Evolutionary conservation across 2,888 invertebrate genomes (phyloP), one percentile per base, ranked within the genome.

Genomic region (Petrolisthes cinctipes): DNA sequence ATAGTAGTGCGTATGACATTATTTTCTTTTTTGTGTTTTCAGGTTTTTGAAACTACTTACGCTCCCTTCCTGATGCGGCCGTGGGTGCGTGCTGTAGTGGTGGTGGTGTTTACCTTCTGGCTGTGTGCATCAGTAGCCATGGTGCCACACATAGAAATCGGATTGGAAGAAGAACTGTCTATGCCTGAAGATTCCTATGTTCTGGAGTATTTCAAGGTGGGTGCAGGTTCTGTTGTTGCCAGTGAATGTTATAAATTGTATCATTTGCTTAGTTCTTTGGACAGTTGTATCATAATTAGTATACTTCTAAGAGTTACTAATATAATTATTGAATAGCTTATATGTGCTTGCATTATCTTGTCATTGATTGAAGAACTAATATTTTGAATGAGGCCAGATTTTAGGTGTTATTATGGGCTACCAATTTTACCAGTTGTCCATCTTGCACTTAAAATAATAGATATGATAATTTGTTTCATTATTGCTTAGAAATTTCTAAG

Each of bases 171-270:
- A 93, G 97, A 98, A 92, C 94, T 99, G 0, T 97, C 99, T 0
- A 98, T 99, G 97, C 98, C 99, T 0, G 96, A 97, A 92, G 98
- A 99, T 93, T 99, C 99, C 91, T 99, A 97, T 93, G 97, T 99
- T 86, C 93, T 98, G 89, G 96, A 97, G 92, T 99, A 99, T 94
- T 99, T 99, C 94, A 92, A 95, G 92, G 95, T 95, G 92, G 92
- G 92, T 23, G 4, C 7, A 57, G 23, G 11, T 79, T 20, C 37
- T 79, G 17, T 9, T 20, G 20, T 17, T 53, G 56, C 20, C 37
- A 11, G n/a, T n/a, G n/a, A 20, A 37, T 37, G 37, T n/a, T 68
- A 17, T 68, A n/a, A 68, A 14, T 68, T 68, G n/a, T 14, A 14
- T n/a, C 1, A 17, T n/a, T 68, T n/a, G 14, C 68, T 68, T 14